Percentiles rank a stretch among this genome's conserved stretches.
Conservation (phyloP, 1,140 invertebrate species). For the Achroia grisella region DNA sequence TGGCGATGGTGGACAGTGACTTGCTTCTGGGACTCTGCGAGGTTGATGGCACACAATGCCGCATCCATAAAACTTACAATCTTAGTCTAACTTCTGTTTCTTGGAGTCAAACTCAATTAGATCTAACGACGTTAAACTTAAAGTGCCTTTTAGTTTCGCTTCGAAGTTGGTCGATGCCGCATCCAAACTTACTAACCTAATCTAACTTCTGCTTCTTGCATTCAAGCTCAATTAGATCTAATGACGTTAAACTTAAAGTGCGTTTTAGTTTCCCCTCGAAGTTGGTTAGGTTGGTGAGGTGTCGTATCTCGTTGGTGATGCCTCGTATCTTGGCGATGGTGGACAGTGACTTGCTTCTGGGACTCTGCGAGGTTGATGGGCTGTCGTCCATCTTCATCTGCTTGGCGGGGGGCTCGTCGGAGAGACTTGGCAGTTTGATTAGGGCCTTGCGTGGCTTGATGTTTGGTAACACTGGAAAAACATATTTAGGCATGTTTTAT, state of each 20-base stretch:
- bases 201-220: conserved; percentile 40
- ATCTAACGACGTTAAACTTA: conserved; percentile 7
- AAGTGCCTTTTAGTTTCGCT: conserved; percentile 26
- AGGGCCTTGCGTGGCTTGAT: conserved; percentile 52
- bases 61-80: too few species aligned
- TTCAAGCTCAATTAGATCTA: conserved; percentile 22
- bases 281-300: conserved; percentile 32
- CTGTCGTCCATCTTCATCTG: conserved; percentile 6
- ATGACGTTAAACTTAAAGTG: conserved; percentile 1
- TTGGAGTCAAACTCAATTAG: conserved; percentile 26
- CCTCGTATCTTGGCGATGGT: conserved; percentile 44
- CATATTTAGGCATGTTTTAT: too few species aligned
- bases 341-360: conserved; percentile 16
- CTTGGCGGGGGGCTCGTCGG: conserved; percentile 23
- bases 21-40: conserved; percentile 21
- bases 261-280: conserved; percentile 33
- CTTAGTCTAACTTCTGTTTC: conserved; percentile 37
- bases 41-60: too few species aligned
- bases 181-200: too few species aligned
- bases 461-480: conserved; percentile 45
- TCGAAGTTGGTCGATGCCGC: conserved; percentile 34
- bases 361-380: conserved; percentile 30
- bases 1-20: conserved; percentile 29
- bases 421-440: conserved; percentile 51
- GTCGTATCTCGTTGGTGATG: conserved; percentile 42